Evolutionary conservation across 2,888 invertebrate genomes (phyloP).

Genomic region (Trimorus sp.): DNA sequence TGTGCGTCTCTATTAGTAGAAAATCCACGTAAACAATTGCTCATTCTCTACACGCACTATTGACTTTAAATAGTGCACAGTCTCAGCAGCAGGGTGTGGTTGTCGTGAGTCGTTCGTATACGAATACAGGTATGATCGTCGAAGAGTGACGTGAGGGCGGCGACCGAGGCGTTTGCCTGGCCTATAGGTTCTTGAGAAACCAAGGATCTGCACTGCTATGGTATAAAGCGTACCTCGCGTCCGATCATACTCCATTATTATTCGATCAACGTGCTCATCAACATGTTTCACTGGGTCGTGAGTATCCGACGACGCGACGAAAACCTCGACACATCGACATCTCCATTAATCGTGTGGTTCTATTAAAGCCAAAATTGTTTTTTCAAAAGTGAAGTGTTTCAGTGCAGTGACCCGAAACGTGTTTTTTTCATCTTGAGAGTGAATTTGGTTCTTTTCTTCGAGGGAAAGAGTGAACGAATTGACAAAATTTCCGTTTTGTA

Average conservation of each 20-base stretch:
- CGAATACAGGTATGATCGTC: slow-evolving; percentile 46
- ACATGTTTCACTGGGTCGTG: slow-evolving; percentile 68
- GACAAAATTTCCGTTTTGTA: no score
- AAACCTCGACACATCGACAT: background rate
- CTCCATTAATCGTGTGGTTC: background rate
- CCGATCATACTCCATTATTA: slow-evolving; percentile 70
- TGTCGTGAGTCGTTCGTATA: slow-evolving; percentile 22
- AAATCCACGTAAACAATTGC: no score
- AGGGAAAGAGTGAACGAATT: no score
- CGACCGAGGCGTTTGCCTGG: slow-evolving; percentile 59
- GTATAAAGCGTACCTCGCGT: slow-evolving; percentile 78
- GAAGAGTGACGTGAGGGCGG: slow-evolving; percentile 68
- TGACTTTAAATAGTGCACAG: slow-evolving; percentile 29
- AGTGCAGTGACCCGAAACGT: no score
- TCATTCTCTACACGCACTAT: no score
- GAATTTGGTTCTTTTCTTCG: no score
- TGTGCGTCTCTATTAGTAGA: no score
- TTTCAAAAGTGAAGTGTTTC: background rate
- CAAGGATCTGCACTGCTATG: slow-evolving; percentile 64
- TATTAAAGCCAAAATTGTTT: background rate
- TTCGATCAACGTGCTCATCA: slow-evolving; percentile 69
- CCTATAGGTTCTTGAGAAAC: slow-evolving; percentile 72
- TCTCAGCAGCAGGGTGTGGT: slow-evolving; percentile 69
- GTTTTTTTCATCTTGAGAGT: no score
- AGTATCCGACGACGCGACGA: slow-evolving; percentile 6